Conservation (phyloP, 2,797 vertebrate genomes). For the Enteromius unitaeniatus region DNA sequence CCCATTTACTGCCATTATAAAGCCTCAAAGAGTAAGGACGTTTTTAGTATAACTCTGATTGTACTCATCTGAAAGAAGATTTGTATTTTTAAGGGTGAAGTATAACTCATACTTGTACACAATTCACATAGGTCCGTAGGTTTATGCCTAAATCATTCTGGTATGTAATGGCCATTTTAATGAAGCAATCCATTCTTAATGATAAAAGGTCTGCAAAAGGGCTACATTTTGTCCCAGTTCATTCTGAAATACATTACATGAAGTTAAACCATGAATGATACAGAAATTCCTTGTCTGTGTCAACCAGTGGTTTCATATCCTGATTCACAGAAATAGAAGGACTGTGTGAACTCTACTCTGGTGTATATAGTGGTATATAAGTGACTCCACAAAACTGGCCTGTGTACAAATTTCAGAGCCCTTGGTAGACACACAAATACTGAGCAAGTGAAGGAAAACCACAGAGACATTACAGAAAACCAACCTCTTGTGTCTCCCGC, state of each 20-base stretch:
- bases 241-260: not conserved
- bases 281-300: not conserved
- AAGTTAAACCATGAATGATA: slow-evolving; percentile 2
- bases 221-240: not conserved
- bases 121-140: not conserved
- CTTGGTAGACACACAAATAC: slow-evolving; percentile 13
- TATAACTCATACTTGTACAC: not conserved
- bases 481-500: slow-evolving; percentile 32
- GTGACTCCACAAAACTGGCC: not conserved
- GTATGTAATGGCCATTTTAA: not conserved
- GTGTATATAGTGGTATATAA: slow-evolving; percentile 10
- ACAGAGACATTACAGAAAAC: slow-evolving; percentile 36
- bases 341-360: slow-evolving; percentile 9
- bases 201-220: no score
- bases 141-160: not conserved
- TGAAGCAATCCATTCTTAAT: not conserved
- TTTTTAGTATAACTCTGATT: not conserved
- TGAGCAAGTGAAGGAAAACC: slow-evolving; percentile 41
- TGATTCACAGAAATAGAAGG: slow-evolving; percentile 7
- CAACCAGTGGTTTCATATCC: slow-evolving; percentile 18
- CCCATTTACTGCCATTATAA: not conserved
- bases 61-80: not conserved
- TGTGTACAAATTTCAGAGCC: slow-evolving; percentile 20
- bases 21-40: not conserved
- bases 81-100: not conserved